phyloP scores from a whole-genome alignment of 2,113 vertebrate genomes.

The Onychorhynchus coronatus region DNA sequence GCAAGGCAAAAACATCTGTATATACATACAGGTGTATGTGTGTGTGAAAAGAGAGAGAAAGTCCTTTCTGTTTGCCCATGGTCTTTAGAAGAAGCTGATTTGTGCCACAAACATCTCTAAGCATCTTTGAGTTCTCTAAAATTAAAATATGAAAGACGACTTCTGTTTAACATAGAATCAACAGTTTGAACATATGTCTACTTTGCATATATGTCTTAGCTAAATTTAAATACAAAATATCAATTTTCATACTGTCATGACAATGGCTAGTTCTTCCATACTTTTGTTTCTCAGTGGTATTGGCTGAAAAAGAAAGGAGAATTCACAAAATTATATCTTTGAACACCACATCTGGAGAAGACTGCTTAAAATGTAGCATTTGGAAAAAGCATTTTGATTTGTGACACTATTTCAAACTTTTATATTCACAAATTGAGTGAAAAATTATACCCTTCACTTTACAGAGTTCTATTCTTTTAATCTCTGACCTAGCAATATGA shows the following conservation, averaged over 20 bases:
- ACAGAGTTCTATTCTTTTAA: neutral
- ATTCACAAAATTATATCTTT: neutral
- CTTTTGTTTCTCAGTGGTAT: neutral
- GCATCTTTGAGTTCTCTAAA: neutral
- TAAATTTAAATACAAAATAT: neutral
- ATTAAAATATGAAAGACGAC: neutral
- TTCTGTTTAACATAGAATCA: neutral
- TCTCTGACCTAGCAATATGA: neutral
- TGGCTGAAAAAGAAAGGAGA: neutral
- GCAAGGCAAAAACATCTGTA: neutral
- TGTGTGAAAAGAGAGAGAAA: neutral
- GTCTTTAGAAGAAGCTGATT: neutral
- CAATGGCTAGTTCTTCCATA: neutral
- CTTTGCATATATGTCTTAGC: neutral
- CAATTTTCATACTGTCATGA: neutral
- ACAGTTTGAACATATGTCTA: neutral
- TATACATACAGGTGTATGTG: accelerated
- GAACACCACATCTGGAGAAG: neutral
- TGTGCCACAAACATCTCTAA: neutral
- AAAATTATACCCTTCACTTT: neutral
- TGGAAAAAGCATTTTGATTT: neutral
- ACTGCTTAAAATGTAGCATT: neutral
- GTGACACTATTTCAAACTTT: neutral
- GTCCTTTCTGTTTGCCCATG: accelerated
- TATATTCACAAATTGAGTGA: neutral